phyloP scores from a whole-genome alignment of 1,140 invertebrate species.

The Sipha flava region DNA sequence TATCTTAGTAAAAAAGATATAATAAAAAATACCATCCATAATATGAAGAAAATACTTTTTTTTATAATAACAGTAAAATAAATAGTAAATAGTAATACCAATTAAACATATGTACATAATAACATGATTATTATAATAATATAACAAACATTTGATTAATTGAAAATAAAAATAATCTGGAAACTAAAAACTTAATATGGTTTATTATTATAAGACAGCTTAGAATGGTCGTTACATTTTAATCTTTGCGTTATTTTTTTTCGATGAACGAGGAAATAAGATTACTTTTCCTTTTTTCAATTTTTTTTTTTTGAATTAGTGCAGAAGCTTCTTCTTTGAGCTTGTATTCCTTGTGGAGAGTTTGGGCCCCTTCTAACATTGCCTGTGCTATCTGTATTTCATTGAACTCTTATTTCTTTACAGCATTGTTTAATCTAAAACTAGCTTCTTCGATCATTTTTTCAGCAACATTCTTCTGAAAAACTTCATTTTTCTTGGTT shows the following conservation, averaged over 20 bases:
- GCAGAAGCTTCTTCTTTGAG: background rate
- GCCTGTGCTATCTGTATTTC: background rate
- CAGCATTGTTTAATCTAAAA: background rate
- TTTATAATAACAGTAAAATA: no score
- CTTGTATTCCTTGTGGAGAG: background rate
- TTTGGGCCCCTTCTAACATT: background rate
- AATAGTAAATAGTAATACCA: no score
- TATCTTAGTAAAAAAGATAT: background rate
- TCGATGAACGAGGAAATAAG: background rate
- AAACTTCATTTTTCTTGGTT: background rate
- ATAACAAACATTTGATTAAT: no score
- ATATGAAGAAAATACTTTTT: no score
- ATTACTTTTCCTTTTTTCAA: background rate
- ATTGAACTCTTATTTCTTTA: background rate
- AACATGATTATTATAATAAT: no score
- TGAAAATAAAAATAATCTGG: no score
- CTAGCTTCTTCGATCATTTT: background rate
- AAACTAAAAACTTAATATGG: no score
- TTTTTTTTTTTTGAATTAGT: background rate
- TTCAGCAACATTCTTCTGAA: background rate
- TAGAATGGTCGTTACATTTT: no score
- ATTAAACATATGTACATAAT: no score
- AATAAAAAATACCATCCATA: no score
- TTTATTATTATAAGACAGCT: no score
- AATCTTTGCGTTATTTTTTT: background rate